Conservation (phyloP, 2,888 invertebrate genomes). For the Dicranocentrus wangi region DNA sequence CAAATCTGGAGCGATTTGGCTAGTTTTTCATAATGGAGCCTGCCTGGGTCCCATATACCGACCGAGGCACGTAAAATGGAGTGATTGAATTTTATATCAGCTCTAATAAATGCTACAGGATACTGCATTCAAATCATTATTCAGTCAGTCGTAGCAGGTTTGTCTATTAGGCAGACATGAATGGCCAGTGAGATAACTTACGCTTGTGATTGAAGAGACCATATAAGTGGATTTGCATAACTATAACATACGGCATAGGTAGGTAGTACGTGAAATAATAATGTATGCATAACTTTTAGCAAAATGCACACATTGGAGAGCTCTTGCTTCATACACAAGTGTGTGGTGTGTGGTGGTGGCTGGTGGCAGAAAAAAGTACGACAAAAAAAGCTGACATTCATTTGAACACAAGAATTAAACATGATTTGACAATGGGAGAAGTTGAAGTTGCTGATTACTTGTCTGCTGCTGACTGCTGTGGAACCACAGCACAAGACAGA, state of each 20-base stretch:
- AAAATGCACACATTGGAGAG: not conserved
- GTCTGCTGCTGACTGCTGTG: not conserved
- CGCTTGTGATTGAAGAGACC: not conserved
- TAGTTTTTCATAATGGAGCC: conserved; percentile 65
- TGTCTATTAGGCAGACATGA: conserved; percentile 36
- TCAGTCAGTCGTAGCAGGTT: not conserved
- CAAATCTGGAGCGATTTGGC: conserved; percentile 70
- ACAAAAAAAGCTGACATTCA: conserved; percentile 27
- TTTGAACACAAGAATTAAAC: conserved; percentile 20
- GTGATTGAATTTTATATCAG: not conserved
- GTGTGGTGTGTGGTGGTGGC: no score
- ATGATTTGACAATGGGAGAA: conserved; percentile 25
- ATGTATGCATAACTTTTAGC: not conserved
- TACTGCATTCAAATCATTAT: not conserved
- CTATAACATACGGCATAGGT: not conserved
- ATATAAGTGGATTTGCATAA: conserved; percentile 34
- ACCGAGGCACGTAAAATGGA: no score
- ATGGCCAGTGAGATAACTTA: conserved; percentile 34
- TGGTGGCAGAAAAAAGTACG: not conserved
- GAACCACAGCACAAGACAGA: no score
- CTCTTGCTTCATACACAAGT: no score
- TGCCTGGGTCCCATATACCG: no score
- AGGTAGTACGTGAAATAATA: not conserved
- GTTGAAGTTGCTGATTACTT: conserved; percentile 16
- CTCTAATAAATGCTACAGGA: not conserved